phyloP scores from a whole-genome alignment of 2,797 vertebrate genomes.

The Pangasius macronema region DNA sequence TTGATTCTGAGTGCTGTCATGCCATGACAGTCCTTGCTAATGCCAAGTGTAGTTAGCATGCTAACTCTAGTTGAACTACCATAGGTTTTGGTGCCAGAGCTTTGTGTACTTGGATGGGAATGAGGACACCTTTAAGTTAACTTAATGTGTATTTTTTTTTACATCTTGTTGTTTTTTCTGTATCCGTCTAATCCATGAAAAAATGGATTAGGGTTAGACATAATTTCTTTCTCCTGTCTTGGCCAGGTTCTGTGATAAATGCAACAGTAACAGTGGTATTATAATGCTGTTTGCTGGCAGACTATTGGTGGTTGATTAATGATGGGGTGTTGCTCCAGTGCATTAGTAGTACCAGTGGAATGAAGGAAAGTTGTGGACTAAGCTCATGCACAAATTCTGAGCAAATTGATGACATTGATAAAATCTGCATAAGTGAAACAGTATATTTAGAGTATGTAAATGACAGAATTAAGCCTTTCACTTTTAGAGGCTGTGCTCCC shows the following conservation, averaged over 20 bases:
- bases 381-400: conserved; percentile 63
- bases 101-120: neutral
- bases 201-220: neutral
- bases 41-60: neutral
- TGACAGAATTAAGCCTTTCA: conserved; percentile 61
- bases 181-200: neutral
- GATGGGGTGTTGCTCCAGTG: conserved; percentile 37
- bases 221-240: neutral
- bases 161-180: neutral
- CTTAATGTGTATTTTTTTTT: neutral
- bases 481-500: conserved; percentile 20
- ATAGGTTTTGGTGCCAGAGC: neutral
- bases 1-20: neutral
- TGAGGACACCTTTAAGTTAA: neutral
- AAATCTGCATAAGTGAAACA: conserved; percentile 51
- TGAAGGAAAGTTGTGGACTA: conserved; percentile 31
- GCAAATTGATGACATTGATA: conserved; percentile 75
- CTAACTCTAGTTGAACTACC: neutral
- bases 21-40: neutral
- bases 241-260: neutral
- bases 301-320: conserved; percentile 66
- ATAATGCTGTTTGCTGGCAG: conserved; percentile 39
- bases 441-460: conserved; percentile 68
- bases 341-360: conserved; percentile 16
- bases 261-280: neutral